Base-by-base conservation (phyloP, 2,113 vertebrate species). In the Oriolus oriolus region DNA sequence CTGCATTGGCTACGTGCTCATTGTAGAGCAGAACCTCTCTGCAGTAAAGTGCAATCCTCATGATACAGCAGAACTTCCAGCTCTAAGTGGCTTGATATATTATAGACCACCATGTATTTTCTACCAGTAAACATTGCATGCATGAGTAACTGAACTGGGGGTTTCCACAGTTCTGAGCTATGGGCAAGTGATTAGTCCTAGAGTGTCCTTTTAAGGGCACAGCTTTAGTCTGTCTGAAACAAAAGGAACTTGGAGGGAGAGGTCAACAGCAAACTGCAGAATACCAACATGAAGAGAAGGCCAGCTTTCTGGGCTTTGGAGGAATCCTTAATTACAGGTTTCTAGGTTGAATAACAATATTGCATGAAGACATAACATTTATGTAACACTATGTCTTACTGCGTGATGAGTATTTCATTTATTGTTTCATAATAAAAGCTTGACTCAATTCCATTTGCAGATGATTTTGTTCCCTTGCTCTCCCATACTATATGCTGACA, bases 351-450 rank as follows among this genome's bases (percentile, higher is more conserved):
- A 53, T 65, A 90, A 70, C 57, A 85, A 26, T 56, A 61, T 75
- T 73, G 35, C 22, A 84, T 23, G 47, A 74, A 91, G 78, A 82
- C 11, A 31, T 19, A 63, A 49, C 47, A 10, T 66, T 68, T 87
- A 69, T 77, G 49, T 69, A 91, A 60, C 31, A 64, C 63, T 89
- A 13, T 56, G 23, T 84, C 81, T 73, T 79, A 80, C 76, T 63
- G 33, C 50, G 56, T 82, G 18, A 64, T 57, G 37, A 84, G 8
- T 77, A 68, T 75, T 96, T 92, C 5, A 71, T 69, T 24, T 79
- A 71, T 41, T 73, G 23, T 64, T 90, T 83, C 73, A 53, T 65
- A 93, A 96, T 96, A 97, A 95, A 96, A 76, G 37, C 86, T 96
- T 74, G 74, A 81, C 68, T 81, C 44, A 90, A 61, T 70, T 52